phyloP scores from a whole-genome alignment of 2,888 invertebrate species.

The Neoascia interrupta region DNA sequence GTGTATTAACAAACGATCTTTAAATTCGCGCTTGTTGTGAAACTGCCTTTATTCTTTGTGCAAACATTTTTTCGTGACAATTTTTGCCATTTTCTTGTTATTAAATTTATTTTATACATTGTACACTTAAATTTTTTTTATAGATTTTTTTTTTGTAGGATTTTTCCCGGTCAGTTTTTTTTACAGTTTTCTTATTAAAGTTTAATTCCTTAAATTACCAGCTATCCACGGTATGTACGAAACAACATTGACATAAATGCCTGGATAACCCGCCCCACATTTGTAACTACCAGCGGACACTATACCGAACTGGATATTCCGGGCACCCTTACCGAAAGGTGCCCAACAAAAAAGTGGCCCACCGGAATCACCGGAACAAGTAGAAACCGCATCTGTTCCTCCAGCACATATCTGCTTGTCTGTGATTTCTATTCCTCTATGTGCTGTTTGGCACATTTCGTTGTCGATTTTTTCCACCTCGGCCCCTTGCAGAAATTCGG shows the following conservation, averaged over 20 bases:
- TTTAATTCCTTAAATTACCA: constrained; percentile 71
- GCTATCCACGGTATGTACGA: constrained; percentile 82
- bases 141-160: no score
- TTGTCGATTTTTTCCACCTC: constrained; percentile 65
- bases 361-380: constrained; percentile 70
- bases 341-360: constrained; percentile 73
- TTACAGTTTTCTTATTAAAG: not conserved
- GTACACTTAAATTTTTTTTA: no score
- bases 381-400: constrained; percentile 74
- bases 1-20: no score
- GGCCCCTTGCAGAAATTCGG: constrained; percentile 71
- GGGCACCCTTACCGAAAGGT: constrained; percentile 50
- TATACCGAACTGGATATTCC: constrained; percentile 80
- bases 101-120: no score
- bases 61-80: no score
- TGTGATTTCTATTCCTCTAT: constrained; percentile 72
- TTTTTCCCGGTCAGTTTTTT: no score
- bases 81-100: no score
- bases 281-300: constrained; percentile 83
- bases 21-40: no score
- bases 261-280: constrained; percentile 81
- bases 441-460: constrained; percentile 72
- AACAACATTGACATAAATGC: constrained; percentile 81
- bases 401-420: constrained; percentile 81
- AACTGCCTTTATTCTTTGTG: no score